Evolutionary conservation across 2,113 vertebrate genomes (phyloP), one percentile per base, ranked within the genome.

Genomic region (Fulica atra): DNA sequence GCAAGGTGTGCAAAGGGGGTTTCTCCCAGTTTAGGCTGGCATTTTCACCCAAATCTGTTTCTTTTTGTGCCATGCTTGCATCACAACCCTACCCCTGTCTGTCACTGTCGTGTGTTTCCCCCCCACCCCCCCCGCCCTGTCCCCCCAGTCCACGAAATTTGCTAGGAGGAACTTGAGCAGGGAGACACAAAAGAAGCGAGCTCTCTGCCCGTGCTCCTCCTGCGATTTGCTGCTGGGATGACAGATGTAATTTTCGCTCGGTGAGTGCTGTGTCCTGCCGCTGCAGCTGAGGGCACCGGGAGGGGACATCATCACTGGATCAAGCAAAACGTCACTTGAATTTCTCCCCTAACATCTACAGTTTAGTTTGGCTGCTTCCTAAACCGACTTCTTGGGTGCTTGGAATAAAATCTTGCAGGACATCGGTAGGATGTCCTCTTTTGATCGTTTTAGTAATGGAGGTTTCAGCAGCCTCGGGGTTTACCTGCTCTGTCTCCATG

Each of bases 301-400:
- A 61, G 15, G 48, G 50, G 29, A 51, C 46, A 10, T 1, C 2
- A n/a, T 13, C 46, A 3, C 24, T 2, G 0, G 11, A 11, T 18
- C 26, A 19, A 44, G 44, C 17, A 11, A 5, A 80, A 24, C 35
- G 11, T 17, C 26, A 3, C 44, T 46, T 31, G 18, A 13, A 2
- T 16, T 63, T 28, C 81, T 86, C 26, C 56, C 36, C 28, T 14
- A 5, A 51, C 36, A 14, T 5, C 38, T n/a, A 1, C 8, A 5
- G 21, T 38, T 26, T 12, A 3, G 2, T 59, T 38, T 42, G 69
- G 53, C 17, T 79, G 38, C 44, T 42, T 26, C 19, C 57, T 36
- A 20, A 20, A 3, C 2, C 2, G 17, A 20, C 33, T 42, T 9
- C 54, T 26, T 5, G 35, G 35, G 6, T 23, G 46, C 48, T 61